Evolutionary conservation across 1,140 invertebrate genomes (phyloP).

Genomic region (Drosophila equinoxialis): DNA sequence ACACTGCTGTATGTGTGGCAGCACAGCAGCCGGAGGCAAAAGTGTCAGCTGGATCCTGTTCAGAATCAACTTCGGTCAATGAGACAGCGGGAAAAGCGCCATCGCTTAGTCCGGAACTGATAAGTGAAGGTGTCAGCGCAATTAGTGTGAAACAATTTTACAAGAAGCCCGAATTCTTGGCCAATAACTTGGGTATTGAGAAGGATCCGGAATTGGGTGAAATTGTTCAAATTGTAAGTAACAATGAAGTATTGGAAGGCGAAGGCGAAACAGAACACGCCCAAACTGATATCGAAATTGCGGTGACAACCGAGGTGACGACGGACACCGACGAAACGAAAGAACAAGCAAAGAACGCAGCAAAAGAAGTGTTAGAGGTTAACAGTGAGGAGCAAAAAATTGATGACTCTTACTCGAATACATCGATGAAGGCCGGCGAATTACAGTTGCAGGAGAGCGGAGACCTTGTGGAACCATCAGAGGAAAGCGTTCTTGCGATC

Average conservation of each 20-base stretch:
- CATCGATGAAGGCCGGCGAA: slow-evolving; percentile 38
- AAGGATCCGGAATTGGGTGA: slow-evolving; percentile 81
- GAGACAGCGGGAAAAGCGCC: slow-evolving; percentile 58
- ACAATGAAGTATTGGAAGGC: slow-evolving; percentile 12
- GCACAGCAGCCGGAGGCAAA: neutral
- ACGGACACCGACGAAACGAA: slow-evolving; percentile 21
- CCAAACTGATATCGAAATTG: neutral
- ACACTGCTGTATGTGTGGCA: neutral
- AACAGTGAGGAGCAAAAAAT: neutral
- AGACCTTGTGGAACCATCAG: slow-evolving; percentile 19
- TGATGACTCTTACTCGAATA: slow-evolving; percentile 29
- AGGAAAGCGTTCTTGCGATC: slow-evolving; percentile 9
- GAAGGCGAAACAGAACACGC: neutral
- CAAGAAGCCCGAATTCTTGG: slow-evolving; percentile 81
- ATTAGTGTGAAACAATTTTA: slow-evolving; percentile 82
- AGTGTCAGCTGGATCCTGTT: neutral
- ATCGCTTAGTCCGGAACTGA: slow-evolving; percentile 73
- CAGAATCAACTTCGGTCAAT: neutral
- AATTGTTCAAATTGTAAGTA: slow-evolving; percentile 74
- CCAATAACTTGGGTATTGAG: slow-evolving; percentile 82
- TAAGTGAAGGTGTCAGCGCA: slow-evolving; percentile 77
- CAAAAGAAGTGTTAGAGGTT: neutral
- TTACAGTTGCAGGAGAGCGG: slow-evolving; percentile 53
- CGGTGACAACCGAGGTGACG: neutral
- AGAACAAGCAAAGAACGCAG: slow-evolving; percentile 14